phyloP scores from a whole-genome alignment of 2,797 vertebrate genomes.

The Dryobates pubescens region DNA sequence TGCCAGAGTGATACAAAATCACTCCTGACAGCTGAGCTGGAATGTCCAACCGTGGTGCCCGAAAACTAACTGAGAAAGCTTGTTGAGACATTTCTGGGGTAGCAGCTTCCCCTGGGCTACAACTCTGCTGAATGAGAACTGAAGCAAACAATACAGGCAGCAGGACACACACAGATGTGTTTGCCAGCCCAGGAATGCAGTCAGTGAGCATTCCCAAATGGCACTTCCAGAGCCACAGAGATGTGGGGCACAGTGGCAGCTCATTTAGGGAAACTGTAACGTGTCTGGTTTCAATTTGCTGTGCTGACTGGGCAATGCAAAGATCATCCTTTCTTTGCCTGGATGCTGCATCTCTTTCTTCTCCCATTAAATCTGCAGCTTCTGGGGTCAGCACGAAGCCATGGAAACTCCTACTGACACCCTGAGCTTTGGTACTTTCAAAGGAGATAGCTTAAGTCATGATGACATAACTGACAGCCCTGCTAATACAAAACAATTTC shows the following conservation, averaged over 20 bases:
- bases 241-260: slow-evolving; percentile 26
- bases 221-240: slow-evolving; percentile 42
- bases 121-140: slow-evolving; percentile 58
- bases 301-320: not conserved
- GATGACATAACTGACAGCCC: slow-evolving; percentile 68
- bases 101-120: slow-evolving; percentile 65
- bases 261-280: slow-evolving; percentile 40
- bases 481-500: slow-evolving; percentile 69
- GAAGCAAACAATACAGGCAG: slow-evolving; percentile 72
- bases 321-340: slow-evolving; percentile 3
- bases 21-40: slow-evolving; percentile 54
- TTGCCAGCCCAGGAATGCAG: slow-evolving; percentile 42
- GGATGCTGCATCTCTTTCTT: not conserved
- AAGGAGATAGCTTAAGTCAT: slow-evolving; percentile 55
- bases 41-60: slow-evolving; percentile 28
- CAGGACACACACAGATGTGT: slow-evolving; percentile 46
- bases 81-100: slow-evolving; percentile 71
- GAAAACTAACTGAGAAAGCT: slow-evolving; percentile 39
- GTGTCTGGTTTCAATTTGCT: slow-evolving; percentile 50
- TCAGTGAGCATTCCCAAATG: slow-evolving; percentile 12
- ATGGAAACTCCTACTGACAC: slow-evolving; percentile 44
- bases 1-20: slow-evolving; percentile 36
- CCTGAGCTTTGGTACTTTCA: slow-evolving; percentile 52
- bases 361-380: slow-evolving; percentile 41
- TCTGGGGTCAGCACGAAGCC: slow-evolving; percentile 56